Conservation (phyloP, 2,797 vertebrate species). For the Pangasius sanitwongsei region DNA sequence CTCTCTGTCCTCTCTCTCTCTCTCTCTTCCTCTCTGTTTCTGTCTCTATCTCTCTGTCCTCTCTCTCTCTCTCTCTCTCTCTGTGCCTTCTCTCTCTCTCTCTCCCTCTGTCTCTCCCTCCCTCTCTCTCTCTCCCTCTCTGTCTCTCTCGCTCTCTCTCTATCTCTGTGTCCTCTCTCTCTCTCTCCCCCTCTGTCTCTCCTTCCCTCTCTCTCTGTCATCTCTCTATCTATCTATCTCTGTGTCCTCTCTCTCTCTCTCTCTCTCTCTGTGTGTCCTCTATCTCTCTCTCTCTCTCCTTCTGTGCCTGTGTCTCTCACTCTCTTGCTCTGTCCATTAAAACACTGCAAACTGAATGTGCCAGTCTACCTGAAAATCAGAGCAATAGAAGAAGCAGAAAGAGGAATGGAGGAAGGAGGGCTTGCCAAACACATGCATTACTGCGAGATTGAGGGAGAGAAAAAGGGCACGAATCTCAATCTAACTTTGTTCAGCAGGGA, state of each 20-base stretch:
- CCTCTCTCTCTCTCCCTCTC: too few species aligned
- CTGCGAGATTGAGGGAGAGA: constrained; percentile 43
- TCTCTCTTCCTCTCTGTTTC: neutral
- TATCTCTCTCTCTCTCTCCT: neutral
- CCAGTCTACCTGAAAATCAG: constrained; percentile 29
- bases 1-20: neutral
- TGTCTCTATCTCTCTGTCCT: too few species aligned
- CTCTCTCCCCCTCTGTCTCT: too few species aligned
- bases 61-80: too few species aligned
- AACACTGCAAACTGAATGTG: constrained; percentile 31
- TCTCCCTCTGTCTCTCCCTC: too few species aligned
- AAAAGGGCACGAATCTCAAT: constrained; percentile 51
- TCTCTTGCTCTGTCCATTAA: constrained; percentile 26
- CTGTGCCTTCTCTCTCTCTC: too few species aligned
- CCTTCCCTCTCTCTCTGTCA: too few species aligned
- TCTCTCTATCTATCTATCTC: too few species aligned
- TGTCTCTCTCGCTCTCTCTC: too few species aligned
- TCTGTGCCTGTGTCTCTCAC: neutral
- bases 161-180: too few species aligned
- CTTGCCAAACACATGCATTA: constrained; percentile 46
- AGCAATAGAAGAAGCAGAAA: neutral
- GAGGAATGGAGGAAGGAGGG: neutral
- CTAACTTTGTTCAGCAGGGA: constrained; percentile 51
- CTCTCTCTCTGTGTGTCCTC: neutral
- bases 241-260: neutral